Base-by-base conservation (phyloP, 2,888 invertebrate genomes). In the Steinernema hermaphroditum region DNA sequence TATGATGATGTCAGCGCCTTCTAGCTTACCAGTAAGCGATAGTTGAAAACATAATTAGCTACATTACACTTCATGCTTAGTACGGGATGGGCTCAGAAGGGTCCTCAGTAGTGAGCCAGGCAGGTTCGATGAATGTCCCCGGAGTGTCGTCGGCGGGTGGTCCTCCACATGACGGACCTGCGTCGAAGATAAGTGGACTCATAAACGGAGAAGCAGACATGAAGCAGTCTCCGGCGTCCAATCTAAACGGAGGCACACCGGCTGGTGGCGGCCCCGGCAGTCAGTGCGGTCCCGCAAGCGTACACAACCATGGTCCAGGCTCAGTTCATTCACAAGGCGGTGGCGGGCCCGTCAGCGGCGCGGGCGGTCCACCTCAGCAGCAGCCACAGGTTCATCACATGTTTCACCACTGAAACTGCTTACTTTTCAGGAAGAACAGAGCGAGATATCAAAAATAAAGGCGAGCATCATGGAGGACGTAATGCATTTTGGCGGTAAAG, bases 391-490 rank as follows among this genome's bases (percentile, higher is more conserved):
- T 54, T 54, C 27, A 12, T 54, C 54, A 19, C 6, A 22, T 54
- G 54, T 54, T 27, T 1, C 12, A 54, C 12, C 54, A 27, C 27
- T 54, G 27, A 54, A 22, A 54, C 54, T 54, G 54, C 54, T 54
- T 54, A 54, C 54, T 22, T 54, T 54, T 54, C 19, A 54, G 54
- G 54, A 54, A 54, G 54, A 54, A 54, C 54, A 54, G 54, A 24
- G 87, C 89, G 97, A 96, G 91, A 98, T 98, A 90, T 91, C 96
- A 90, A 97, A 97, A 91, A 97, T 98, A 89, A 97, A 97, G 91
- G 96, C 96, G 90, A 95, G 94, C 91, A 96, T 98, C 95, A 96
- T 97, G 90, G 96, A 97, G 90, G 97, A 97, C 90, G 96, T 96
- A 89, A 96, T 96, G 91, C 92, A 96, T 90, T 54, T 54, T 27